Evolutionary conservation across 2,888 invertebrate genomes (phyloP).

Genomic region (Lasioglossum malachurum): DNA sequence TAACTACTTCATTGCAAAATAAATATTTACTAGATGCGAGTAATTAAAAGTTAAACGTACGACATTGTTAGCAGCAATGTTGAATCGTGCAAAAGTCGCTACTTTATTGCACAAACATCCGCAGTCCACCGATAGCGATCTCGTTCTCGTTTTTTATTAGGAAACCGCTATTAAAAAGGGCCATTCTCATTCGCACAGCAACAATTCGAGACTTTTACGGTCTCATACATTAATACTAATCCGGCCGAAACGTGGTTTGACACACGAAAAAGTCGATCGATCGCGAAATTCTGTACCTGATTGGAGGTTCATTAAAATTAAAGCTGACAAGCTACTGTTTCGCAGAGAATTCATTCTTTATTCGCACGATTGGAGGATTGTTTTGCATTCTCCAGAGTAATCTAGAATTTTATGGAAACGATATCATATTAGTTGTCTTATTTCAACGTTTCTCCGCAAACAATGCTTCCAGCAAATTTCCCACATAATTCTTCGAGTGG

Average conservation of each 20-base stretch:
- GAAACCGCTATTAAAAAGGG: background rate
- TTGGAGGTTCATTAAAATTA: background rate
- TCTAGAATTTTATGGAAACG: background rate
- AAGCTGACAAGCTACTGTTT: background rate
- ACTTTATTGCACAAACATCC: background rate
- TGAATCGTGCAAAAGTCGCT: background rate
- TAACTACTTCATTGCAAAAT: too few species aligned
- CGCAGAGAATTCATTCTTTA: background rate
- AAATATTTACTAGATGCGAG: too few species aligned
- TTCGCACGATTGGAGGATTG: background rate
- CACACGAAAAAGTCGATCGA: background rate
- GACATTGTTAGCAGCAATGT: background rate
- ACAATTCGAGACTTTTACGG: constrained; percentile 1
- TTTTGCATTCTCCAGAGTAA: too few species aligned
- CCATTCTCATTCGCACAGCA: background rate
- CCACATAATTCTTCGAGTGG: background rate
- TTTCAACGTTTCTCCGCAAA: background rate
- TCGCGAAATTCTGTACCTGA: background rate
- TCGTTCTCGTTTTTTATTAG: background rate
- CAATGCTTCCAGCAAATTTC: background rate
- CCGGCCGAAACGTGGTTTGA: background rate
- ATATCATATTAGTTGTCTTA: background rate
- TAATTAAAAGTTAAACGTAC: too few species aligned
- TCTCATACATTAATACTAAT: background rate
- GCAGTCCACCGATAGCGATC: constrained; percentile 1